Percentiles rank a stretch among this genome's conserved stretches.
Evolutionary conservation across 2,888 invertebrate species (phyloP).

Genomic region (Orthonychiurus folsomi): DNA sequence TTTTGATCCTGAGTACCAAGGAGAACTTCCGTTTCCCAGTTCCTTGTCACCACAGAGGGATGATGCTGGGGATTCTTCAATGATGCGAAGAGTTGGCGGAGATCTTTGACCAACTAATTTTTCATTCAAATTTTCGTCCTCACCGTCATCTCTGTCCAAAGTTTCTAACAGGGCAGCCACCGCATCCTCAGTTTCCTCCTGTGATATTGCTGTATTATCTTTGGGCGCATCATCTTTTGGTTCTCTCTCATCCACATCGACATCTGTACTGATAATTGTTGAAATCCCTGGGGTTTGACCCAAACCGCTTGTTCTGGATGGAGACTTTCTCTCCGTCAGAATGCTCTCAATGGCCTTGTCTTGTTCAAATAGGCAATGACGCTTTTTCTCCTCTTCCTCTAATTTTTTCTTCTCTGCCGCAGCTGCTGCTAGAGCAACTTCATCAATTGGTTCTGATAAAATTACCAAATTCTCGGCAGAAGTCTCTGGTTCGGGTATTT

Average conservation of each 20-base stretch:
- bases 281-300: slow-evolving; percentile 44
- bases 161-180: slow-evolving; percentile 80
- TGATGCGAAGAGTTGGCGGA: slow-evolving; percentile 36
- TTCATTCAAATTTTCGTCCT: slow-evolving; percentile 21
- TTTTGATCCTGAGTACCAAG: slow-evolving; percentile 7
- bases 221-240: slow-evolving; percentile 43
- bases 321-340: slow-evolving; percentile 31
- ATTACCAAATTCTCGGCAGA: background rate
- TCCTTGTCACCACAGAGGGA: slow-evolving; percentile 8
- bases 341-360: slow-evolving; percentile 43
- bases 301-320: slow-evolving; percentile 29
- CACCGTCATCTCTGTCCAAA: slow-evolving; percentile 46
- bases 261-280: slow-evolving; percentile 3
- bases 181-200: slow-evolving; percentile 86
- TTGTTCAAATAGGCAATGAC: slow-evolving; percentile 40
- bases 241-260: background rate
- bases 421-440: slow-evolving; percentile 21
- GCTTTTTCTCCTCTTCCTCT: slow-evolving; percentile 46
- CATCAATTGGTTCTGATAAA: slow-evolving; percentile 16
- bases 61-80: slow-evolving; percentile 23
- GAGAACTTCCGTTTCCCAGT: slow-evolving; percentile 2
- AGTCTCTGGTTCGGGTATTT: background rate
- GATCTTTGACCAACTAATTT: slow-evolving; percentile 18
- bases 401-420: slow-evolving; percentile 12
- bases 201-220: slow-evolving; percentile 76